A percentile compares a stretch with the other conserved stretches of the same genome.
Conservation (phyloP, 2,113 vertebrate genomes). For the Istiophorus platypterus region DNA sequence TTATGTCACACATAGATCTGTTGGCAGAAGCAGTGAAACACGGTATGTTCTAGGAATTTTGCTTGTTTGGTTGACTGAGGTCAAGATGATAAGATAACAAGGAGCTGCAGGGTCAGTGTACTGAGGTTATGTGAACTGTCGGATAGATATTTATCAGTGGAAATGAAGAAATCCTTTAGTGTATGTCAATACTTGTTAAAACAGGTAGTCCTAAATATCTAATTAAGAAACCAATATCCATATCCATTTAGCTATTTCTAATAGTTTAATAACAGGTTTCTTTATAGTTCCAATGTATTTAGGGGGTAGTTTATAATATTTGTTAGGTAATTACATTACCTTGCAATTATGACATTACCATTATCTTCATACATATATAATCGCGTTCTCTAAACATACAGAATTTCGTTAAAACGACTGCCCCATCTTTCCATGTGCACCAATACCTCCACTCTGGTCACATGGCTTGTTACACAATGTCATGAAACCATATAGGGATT, state of each 20-base stretch:
- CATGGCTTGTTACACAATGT: slow-evolving; percentile 21
- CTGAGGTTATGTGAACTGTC: slow-evolving; percentile 11
- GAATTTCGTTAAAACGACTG: background rate
- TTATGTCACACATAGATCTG: background rate
- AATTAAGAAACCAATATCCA: too few species aligned
- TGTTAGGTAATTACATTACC: background rate
- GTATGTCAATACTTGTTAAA: background rate
- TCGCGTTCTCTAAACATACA: background rate
- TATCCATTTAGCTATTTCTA: background rate
- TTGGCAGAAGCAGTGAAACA: slow-evolving; percentile 7
- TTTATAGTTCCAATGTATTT: background rate
- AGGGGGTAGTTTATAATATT: background rate
- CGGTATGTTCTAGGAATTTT: slow-evolving; percentile 50
- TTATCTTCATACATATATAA: background rate
- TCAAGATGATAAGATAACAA: slow-evolving; percentile 58
- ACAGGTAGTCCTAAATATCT: too few species aligned
- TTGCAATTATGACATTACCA: too few species aligned
- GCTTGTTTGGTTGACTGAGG: slow-evolving; percentile 10
- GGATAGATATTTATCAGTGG: background rate
- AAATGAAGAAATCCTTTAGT: background rate
- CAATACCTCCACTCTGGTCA: background rate
- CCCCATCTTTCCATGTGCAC: background rate
- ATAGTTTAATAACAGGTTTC: background rate
- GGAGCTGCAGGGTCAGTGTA: slow-evolving; percentile 23
- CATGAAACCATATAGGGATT: background rate